Evolutionary conservation across 2,888 invertebrate genomes (phyloP), one percentile per base, ranked within the genome.

Genomic region (Stenurella melanura): DNA sequence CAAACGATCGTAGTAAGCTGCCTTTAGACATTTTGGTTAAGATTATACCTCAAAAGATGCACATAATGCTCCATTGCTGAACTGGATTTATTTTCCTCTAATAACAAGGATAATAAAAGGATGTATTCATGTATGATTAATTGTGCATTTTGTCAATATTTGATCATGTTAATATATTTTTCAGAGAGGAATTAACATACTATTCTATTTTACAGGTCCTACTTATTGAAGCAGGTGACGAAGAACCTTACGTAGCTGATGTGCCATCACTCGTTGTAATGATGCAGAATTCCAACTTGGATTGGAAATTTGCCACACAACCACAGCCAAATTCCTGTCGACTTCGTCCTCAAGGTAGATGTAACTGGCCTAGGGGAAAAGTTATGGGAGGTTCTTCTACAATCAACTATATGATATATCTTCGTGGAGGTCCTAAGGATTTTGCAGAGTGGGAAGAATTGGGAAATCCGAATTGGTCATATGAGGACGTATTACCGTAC

Each of bases 321-420:
- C 93, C 93, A 0, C 92, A 93, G 77, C 90, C 92, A 12, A 34
- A 17, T 7, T 56, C 58, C 15, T 69, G 69, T 9, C 17, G 18
- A 34, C 18, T 34, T 11, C 69, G 69, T 54, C 66, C 17, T 30
- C 50, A 26, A 26, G 56, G 57, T 17, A 85, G 83, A 61, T 90
- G 90, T 78, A 86, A 83, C 0, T 87, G 87, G 82, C 89, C 91
- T 0, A 83, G 90, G 64, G 96, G 96, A 6, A 95, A 94, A 87
- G 95, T 95, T 0, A 92, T 96, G 86, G 96, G 96, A 9, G 96
- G 96, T 0, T 93, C 93, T 5, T 94, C 94, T 81, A 93, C 94
- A 0, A 89, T 96, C 4, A 96, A 96, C 86, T 94, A 93, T 83
- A 95, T 96, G 95, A 93, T 94, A 85, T 94, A 94, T 81, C 94